These are phyloP conservation scores for Alectura lathami DNA, from an alignment of 2,113 vertebrate genomes.

Conservation along the genomic window DNA sequence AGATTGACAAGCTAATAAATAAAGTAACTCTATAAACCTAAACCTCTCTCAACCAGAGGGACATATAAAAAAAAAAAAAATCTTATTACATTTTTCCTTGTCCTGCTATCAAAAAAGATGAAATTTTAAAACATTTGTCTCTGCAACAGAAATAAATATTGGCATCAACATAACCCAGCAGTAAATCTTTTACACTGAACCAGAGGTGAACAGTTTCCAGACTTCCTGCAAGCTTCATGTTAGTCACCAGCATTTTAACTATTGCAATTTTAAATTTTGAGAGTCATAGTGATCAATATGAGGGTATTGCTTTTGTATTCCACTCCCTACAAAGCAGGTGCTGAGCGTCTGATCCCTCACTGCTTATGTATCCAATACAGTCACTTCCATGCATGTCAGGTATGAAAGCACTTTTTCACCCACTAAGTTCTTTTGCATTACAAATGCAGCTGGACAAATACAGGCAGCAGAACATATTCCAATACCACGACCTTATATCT, in stretches of 20 bases:
- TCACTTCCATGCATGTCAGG: background rate
- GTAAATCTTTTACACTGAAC: background rate
- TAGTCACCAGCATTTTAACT: background rate
- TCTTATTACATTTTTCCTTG: background rate
- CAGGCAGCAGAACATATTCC: background rate
- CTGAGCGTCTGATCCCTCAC: background rate
- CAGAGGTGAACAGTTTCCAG: background rate
- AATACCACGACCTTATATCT: background rate
- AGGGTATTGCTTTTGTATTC: accelerated
- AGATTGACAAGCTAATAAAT: background rate
- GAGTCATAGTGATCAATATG: background rate
- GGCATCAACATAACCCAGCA: background rate
- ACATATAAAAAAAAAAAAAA: background rate
- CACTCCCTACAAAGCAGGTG: background rate
- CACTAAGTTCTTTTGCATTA: background rate
- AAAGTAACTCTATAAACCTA: background rate
- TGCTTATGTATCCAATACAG: background rate
- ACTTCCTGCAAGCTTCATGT: background rate
- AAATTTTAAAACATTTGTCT: background rate
- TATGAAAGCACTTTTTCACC: background rate
- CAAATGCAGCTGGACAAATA: background rate
- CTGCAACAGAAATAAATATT: background rate
- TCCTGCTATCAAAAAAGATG: background rate
- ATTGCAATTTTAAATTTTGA: background rate
- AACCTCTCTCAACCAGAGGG: background rate